Percentiles rank a stretch among this genome's conserved stretches.
These are phyloP conservation scores for Eupeodes corollae DNA, from an alignment of 1,140 invertebrate species.

Conservation along the genomic window DNA sequence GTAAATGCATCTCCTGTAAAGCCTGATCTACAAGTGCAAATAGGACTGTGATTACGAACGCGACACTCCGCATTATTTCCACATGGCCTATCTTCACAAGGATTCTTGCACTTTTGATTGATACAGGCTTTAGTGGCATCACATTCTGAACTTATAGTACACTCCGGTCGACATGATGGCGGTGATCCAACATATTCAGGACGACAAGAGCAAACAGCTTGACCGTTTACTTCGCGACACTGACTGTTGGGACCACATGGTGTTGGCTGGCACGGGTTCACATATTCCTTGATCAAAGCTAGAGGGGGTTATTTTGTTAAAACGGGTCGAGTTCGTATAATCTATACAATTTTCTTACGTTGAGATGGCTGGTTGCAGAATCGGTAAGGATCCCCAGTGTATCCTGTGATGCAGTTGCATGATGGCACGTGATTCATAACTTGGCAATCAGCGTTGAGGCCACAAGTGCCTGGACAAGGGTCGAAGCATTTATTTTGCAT, in stretches of 20 bases:
- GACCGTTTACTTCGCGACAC: constrained; percentile 46
- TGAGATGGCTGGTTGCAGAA: constrained; percentile 38
- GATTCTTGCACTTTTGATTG: constrained; percentile 56
- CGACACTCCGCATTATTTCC: constrained; percentile 57
- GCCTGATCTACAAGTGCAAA: constrained; percentile 51
- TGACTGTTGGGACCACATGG: constrained; percentile 54
- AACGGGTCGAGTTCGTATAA: constrained; percentile 40
- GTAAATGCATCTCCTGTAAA: constrained; percentile 57
- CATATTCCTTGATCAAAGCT: constrained; percentile 31
- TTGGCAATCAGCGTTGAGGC: constrained; percentile 60
- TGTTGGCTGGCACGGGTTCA: constrained; percentile 50
- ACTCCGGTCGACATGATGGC: constrained; percentile 53
- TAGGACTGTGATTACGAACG: constrained; percentile 62
- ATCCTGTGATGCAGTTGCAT: constrained; percentile 58
- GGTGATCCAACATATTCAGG: constrained; percentile 48
- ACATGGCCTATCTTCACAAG: constrained; percentile 55
- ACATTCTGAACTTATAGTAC: constrained; percentile 55
- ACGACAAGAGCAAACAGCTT: constrained; percentile 53
- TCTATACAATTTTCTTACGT: constrained; percentile 20
- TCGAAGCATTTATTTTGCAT: constrained; percentile 57
- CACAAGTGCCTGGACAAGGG: constrained; percentile 61
- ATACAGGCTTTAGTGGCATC: constrained; percentile 50
- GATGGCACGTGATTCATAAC: constrained; percentile 59
- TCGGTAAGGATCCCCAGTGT: constrained; percentile 52
- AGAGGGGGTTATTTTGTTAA: constrained; percentile 44